A percentile compares a stretch with the other conserved stretches of the same genome.
These are phyloP conservation scores for Picus viridis DNA, from an alignment of 2,797 vertebrate species.

Conservation along the genomic window DNA sequence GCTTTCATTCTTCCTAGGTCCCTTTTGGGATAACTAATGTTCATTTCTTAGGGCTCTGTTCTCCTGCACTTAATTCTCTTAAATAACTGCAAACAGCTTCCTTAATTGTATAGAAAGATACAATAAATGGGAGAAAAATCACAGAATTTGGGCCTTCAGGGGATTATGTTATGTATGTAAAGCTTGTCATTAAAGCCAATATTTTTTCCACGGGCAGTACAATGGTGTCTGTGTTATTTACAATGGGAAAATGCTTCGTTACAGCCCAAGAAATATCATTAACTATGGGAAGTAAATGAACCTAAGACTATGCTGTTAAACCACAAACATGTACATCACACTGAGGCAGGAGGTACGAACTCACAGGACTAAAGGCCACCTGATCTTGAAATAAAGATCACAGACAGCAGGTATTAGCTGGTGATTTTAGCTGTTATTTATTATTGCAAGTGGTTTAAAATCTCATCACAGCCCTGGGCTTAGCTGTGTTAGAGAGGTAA, in stretches of 20 bases:
- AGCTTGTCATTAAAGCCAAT: background rate
- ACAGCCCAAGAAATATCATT: background rate
- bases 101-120: conserved; percentile 13
- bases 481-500: background rate
- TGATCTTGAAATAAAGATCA: background rate
- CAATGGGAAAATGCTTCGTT: background rate
- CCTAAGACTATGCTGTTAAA: background rate
- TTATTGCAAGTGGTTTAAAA: background rate
- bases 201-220: background rate
- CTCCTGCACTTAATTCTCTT: conserved; percentile 16
- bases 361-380: background rate
- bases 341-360: background rate
- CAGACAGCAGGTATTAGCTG: background rate
- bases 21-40: conserved; percentile 59
- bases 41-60: conserved; percentile 58
- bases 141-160: background rate
- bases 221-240: background rate
- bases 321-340: background rate
- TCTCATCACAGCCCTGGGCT: background rate
- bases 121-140: background rate
- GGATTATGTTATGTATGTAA: background rate
- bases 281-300: background rate
- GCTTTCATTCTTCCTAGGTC: conserved; percentile 37
- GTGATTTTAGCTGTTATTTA: background rate
- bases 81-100: conserved; percentile 23